Evolutionary conservation across 1,140 invertebrate species (phyloP).

Genomic region (Drosophila bipectinata): DNA sequence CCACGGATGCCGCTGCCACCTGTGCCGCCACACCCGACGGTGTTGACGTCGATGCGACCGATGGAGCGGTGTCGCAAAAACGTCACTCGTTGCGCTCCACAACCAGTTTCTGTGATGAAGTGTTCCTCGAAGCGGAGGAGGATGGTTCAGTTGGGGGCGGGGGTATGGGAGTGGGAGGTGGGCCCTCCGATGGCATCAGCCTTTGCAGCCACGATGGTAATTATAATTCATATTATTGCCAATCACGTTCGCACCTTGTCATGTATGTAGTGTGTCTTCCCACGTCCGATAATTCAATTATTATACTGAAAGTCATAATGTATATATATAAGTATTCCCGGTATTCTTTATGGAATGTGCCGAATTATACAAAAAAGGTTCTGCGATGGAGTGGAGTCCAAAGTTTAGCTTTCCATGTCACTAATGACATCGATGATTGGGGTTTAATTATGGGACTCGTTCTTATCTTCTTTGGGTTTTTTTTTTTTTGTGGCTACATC

Average conservation of each 20-base stretch:
- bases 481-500: no score
- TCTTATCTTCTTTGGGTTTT: no score
- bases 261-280: neutral
- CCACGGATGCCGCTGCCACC: conserved; percentile 42
- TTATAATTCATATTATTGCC: conserved; percentile 22
- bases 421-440: no score
- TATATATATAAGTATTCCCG: neutral
- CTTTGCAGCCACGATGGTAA: conserved; percentile 72
- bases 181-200: conserved; percentile 57
- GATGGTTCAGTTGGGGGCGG: conserved; percentile 12
- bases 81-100: conserved; percentile 77
- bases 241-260: conserved; percentile 25
- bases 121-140: conserved; percentile 66
- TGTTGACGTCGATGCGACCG: conserved; percentile 44
- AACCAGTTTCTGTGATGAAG: conserved; percentile 82
- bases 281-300: neutral
- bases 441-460: no score
- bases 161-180: conserved; percentile 39
- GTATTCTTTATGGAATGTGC: neutral
- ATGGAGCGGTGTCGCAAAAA: conserved; percentile 51
- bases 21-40: conserved; percentile 36
- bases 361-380: neutral
- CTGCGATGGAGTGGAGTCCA: neutral
- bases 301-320: neutral
- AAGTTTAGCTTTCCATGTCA: neutral